Base-by-base conservation (phyloP, 2,888 invertebrate genomes). In the Chrysina gloriosa region DNA sequence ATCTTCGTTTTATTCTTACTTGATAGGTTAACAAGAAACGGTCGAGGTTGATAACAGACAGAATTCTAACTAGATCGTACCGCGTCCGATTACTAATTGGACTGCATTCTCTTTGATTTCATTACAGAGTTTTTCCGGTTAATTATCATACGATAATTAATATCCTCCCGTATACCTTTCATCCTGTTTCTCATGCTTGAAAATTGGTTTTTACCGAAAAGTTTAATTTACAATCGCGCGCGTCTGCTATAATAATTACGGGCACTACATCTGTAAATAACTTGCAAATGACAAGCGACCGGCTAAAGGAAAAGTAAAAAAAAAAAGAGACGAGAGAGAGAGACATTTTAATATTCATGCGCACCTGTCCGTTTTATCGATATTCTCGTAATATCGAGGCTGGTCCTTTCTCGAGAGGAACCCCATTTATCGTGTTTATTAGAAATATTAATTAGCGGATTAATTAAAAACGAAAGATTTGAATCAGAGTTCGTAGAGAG, bases 401-500 rank as follows among this genome's bases (percentile, higher is more conserved):
- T 42, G 39, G n/a, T 29, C 16, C 14, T 31, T 9, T 48, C n/a
- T 27, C 9, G 45, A 39, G 6, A 47, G 3, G n/a, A 36, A 36
- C 45, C n/a, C n/a, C 25, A 45, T 14, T 39, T 63, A 47, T 16
- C 4, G 9, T 2, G 19, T 14, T 23, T 56, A 56, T 56, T 34
- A 23, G 11, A 23, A 36, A 56, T 11, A 56, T 36, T 56, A 56
- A 56, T 56, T n/a, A 11, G 5, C 5, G n/a, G 7, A 56, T 36
- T 14, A 65, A 67, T 61, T 34, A 72, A 72, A 72, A 70, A 72
- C 70, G 66, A 70, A 69, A 73, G 74, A 75, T 76, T 74, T 76
- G 73, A 76, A 77, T 76, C 77, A 73, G 73, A 71, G 73, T 72
- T 70, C n/a, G 63, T 69, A 68, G 69, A 61, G 65, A n/a, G 11